Base-by-base conservation (phyloP, 1,140 invertebrate species). In the Acyrthosiphon pisum region DNA sequence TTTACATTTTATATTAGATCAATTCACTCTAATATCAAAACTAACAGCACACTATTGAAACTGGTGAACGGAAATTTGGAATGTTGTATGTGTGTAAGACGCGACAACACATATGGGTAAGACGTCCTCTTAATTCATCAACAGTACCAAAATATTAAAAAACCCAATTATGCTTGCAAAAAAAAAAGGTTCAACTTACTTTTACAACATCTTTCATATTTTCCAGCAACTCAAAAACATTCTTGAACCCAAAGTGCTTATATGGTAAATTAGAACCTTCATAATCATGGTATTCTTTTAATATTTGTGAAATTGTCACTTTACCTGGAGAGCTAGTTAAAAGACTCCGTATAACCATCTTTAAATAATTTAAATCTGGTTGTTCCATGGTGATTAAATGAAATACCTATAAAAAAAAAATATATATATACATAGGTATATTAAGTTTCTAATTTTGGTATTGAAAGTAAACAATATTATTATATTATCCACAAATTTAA, bases 171-270 rank as follows among this genome's bases (percentile, higher is more conserved):
- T 0, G 14, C 9, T 53, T 4, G 30, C 6, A 20, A 41, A 90
- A 35, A 26, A 18, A 30, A 30, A 37, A 48, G 41, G 6, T 53
- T 60, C 30, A 53, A 50, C 91, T 92, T 41, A 92, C 91, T 30
- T 35, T 83, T 84, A 92, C 53, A 41, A 92, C 46, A 83, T 92
- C 91, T 11, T 84, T n/a, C 81, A 92, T 50, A 92, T 50, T n/a
- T 53, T 84, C 30, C 37, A 92, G 20, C 35, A 92, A 53, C 26
- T 92, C 76, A 53, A 41, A 92, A 81, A 83, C 1, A 9, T n/a
- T 53, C 0, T 23, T 50, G 26, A 68, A 92, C 9, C 76, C 76
- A 8, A 92, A 30, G 53, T 83, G 20, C 37, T 53, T 41, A 84
- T 46, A 92, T 56, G 91, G 48, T 92, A 92, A 26, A 37, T 22